A percentile compares a stretch with the other conserved stretches of the same genome.
Conservation (phyloP, 2,888 invertebrate species). For the Stenotaenia linearis region DNA sequence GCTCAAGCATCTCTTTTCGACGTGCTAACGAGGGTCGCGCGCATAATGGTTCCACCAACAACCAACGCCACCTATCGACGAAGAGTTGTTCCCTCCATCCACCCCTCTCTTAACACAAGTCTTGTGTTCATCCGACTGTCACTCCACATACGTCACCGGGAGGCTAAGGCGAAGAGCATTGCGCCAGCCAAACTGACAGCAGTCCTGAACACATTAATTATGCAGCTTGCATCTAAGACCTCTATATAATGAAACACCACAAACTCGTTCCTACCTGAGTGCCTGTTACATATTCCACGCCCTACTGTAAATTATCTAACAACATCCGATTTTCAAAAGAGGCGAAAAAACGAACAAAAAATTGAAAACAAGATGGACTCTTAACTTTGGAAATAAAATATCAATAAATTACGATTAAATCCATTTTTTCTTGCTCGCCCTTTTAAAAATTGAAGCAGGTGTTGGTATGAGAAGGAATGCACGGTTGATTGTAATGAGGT, state of each 20-base stretch:
- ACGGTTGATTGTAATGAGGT: not conserved
- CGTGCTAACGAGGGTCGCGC: not conserved
- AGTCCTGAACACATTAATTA: constrained; percentile 31
- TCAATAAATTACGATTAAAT: not conserved
- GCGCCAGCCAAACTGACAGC: constrained; percentile 28
- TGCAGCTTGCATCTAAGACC: constrained; percentile 6
- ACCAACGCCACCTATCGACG: not conserved
- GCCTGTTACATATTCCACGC: not conserved
- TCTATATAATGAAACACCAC: not conserved
- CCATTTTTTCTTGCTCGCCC: not conserved
- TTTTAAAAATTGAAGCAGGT: not conserved
- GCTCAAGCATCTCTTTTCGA: not conserved
- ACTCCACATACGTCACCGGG: constrained; percentile 13
- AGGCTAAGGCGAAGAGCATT: constrained; percentile 14
- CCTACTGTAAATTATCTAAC: not conserved
- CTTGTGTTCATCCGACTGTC: constrained; percentile 29
- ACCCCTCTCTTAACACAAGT: not conserved
- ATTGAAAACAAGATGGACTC: not conserved
- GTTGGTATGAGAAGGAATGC: not conserved
- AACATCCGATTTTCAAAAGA: not conserved
- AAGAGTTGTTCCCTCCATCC: not conserved
- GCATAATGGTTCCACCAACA: not conserved
- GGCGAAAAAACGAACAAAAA: not conserved
- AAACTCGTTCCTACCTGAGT: not conserved
- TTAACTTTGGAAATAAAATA: not conserved